A percentile compares a stretch with the other conserved stretches of the same genome.
Conservation (phyloP, 2,888 invertebrate genomes). For the Carcina quercana region DNA sequence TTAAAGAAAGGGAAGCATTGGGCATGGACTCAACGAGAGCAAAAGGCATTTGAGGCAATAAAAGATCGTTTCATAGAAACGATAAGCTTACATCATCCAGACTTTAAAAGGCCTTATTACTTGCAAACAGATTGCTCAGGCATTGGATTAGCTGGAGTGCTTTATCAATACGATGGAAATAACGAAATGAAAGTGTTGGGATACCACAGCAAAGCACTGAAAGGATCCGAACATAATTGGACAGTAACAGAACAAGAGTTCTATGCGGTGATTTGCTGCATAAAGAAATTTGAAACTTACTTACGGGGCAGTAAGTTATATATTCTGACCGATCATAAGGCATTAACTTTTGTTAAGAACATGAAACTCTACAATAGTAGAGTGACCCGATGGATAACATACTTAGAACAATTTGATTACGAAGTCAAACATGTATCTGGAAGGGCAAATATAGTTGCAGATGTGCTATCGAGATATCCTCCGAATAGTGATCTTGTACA, state of each 20-base stretch:
- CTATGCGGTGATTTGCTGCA: conserved; percentile 17
- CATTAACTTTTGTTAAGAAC: conserved; percentile 16
- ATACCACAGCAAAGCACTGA: too few species aligned
- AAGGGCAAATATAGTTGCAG: conserved; percentile 10
- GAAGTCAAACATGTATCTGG: conserved; percentile 16
- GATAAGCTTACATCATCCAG: conserved; percentile 3
- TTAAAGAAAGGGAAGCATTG: conserved; percentile 15
- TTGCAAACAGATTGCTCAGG: conserved; percentile 18
- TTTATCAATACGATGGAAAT: conserved; percentile 18
- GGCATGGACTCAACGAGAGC: conserved; percentile 12
- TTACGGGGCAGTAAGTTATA: conserved; percentile 17
- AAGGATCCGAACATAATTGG: too few species aligned
- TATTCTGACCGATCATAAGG: conserved; percentile 21
- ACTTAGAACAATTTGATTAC: conserved; percentile 20
- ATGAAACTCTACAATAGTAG: conserved; percentile 20
- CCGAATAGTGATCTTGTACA: conserved; percentile 9
- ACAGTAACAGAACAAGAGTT: too few species aligned
- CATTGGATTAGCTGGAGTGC: conserved; percentile 15
- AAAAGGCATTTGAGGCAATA: conserved; percentile 14
- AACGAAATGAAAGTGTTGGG: too few species aligned
- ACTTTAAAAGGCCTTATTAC: neutral
- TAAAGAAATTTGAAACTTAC: conserved; percentile 22
- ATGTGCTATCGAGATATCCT: conserved; percentile 14
- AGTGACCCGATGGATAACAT: conserved; percentile 18
- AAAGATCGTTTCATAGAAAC: conserved; percentile 16